These are phyloP conservation scores for Alviniconcha strummeri DNA, from an alignment of 2,888 invertebrate species.

Conservation along the genomic window DNA sequence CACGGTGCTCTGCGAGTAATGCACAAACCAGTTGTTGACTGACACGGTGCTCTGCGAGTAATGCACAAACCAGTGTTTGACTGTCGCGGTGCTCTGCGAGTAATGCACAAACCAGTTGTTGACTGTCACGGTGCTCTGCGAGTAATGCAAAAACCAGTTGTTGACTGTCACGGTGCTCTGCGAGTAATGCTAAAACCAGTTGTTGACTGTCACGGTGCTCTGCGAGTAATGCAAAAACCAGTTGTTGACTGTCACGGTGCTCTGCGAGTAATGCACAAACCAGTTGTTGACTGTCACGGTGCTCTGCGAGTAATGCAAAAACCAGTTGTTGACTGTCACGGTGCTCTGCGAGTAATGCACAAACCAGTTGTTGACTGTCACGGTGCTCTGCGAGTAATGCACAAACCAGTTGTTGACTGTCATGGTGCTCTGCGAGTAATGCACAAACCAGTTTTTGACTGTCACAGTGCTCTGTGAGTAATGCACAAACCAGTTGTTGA, in stretches of 20 bases:
- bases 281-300: constrained; percentile 85
- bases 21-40: constrained; percentile 73
- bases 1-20: constrained; percentile 80
- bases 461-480: constrained; percentile 81
- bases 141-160: neutral
- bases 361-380: constrained; percentile 80
- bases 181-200: neutral
- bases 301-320: constrained; percentile 76
- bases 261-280: constrained; percentile 74
- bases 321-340: constrained; percentile 82
- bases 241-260: constrained; percentile 84
- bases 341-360: constrained; percentile 78
- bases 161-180: constrained; percentile 85
- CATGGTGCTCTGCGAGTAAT: constrained; percentile 80
- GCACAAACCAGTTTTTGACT: constrained; percentile 76
- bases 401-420: constrained; percentile 78
- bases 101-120: too few species aligned
- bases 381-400: constrained; percentile 79
- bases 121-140: constrained; percentile 84
- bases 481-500: too few species aligned
- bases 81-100: constrained; percentile 82
- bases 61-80: constrained; percentile 72
- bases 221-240: constrained; percentile 67
- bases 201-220: constrained; percentile 85
- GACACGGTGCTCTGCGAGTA: constrained; percentile 81